Evolutionary conservation across 2,113 vertebrate species (phyloP).

Genomic region (Pholis gunnellus): DNA sequence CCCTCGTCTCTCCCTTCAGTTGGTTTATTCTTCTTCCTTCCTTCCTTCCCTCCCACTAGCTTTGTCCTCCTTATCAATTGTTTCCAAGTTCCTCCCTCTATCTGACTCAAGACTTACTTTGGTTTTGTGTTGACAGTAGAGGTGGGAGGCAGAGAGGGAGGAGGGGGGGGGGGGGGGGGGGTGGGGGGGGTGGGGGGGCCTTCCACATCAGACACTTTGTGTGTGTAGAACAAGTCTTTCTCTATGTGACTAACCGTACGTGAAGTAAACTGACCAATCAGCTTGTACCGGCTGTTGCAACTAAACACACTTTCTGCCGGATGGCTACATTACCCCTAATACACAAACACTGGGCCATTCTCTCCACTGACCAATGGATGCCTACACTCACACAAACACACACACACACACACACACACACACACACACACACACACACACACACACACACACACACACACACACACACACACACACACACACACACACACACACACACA

Average conservation of each 20-base stretch:
- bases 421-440: conserved; percentile 26
- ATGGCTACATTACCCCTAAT: background rate
- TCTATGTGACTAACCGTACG: background rate
- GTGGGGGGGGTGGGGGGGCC: background rate
- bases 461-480: conserved; percentile 12
- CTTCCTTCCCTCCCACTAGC: conserved; percentile 18
- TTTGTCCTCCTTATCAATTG: conserved; percentile 23
- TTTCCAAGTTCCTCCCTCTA: conserved; percentile 28
- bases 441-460: conserved; percentile 22
- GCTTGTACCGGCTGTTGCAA: background rate
- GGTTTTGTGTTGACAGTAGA: conserved; percentile 11
- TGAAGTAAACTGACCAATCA: background rate
- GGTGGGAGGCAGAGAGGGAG: background rate
- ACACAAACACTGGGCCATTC: background rate
- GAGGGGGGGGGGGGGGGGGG: background rate
- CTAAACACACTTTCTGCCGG: background rate
- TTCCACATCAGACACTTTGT: conserved; percentile 5
- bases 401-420: conserved; percentile 12
- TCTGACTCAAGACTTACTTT: conserved; percentile 19
- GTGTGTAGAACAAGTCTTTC: background rate
- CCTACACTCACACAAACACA: conserved; percentile 21
- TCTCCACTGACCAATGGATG: background rate
- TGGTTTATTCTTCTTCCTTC: conserved; percentile 12
- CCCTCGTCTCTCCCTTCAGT: background rate
- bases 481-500: conserved; percentile 11